Evolutionary conservation across 2,113 vertebrate genomes (phyloP), one percentile per base, ranked within the genome.

Genomic region (Genyomyrus donnyi): DNA sequence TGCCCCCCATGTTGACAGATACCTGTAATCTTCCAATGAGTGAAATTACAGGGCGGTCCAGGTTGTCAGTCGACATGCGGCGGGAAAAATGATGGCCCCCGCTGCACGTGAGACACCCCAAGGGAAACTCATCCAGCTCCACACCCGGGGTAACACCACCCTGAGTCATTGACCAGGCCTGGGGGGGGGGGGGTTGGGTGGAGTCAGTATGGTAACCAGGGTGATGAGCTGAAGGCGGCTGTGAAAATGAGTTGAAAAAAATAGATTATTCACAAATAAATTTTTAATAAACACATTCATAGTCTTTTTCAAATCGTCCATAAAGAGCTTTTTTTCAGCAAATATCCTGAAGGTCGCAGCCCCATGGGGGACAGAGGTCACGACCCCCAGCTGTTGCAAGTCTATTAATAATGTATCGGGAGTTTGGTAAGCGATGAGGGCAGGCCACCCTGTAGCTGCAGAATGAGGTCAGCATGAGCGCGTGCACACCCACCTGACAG

Each of bases 11-110:
- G 8, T 66, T 66, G 66, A 86, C 52, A 42, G 42, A 86, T 70
- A 45, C 13, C 13, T 90, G 45, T 90, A 87, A 90, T 90, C 83
- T 87, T 48, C 42, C 84, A 87, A 90, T 90, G 9, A 90, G 84
- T 70, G 45, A 87, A 52, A 90, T 90, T 86, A 87, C 56, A 50
- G 85, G 56, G 42, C 35, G 1, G 58, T 9, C 87, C 2, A 52
- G 4, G 11, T 24, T 42, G 52, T 21, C 52, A 42, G 15, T 15
- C 13, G 13, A 13, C n/a, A 48, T 6, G 66, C 56, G 0, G 84
- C 3, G 85, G 27, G 49, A 8, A 35, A 84, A 9, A 87, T 31
- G 24, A 53, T 6, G 35, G n/a, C 27, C 39, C 53, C 46, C 11
- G 0, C n/a, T 52, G 4, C 1, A 15, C 5, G 13, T 31, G 49